Evolutionary conservation across 2,888 invertebrate species (phyloP), one percentile per base, ranked within the genome.

Genomic region (Oeneis ivallda): DNA sequence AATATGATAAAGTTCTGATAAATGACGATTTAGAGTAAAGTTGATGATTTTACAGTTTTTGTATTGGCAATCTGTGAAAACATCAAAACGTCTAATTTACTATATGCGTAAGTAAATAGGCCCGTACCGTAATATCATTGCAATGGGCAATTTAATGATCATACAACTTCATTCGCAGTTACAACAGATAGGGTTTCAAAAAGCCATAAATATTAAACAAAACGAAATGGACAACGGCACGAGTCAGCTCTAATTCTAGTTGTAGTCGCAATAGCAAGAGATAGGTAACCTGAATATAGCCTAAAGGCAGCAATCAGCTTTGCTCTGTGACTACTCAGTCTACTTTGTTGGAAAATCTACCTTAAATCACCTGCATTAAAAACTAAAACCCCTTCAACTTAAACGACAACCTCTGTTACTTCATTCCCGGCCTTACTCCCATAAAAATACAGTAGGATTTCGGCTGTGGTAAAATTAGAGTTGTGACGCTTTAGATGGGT

Each of bases 301-400:
- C 81, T 78, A 74, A 74, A 76, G 81, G 70, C 76, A 75, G 73
- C 76, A 77, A 81, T 82, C 80, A 76, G 69, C 75, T 75, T 63
- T 43, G 45, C 52, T 74, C 75, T 26, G 19, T 50, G 8, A 15
- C 67, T 69, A 60, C 63, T 57, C 39, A 65, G 58, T 62, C n/a
- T 34, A 61, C 53, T 65, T 52, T 72, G 75, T 6, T 10, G 71
- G 9, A 81, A 79, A 81, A 71, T 60, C 65, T 69, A 70, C 77
- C 72, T 70, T 81, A 73, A 49, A n/a, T 1, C 41, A 19, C 13
- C 2, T 4, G 7, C 2, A 7, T 62, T 75, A 82, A 71, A 74
- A 64, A 57, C 41, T 43, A 74, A 65, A 80, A 72, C 80, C 64
- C 72, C 58, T 59, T 71, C 63, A 11, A 41, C 0, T 15, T 5